phyloP scores from a whole-genome alignment of 2,797 vertebrate genomes.

The Pelodytes ibericus region DNA sequence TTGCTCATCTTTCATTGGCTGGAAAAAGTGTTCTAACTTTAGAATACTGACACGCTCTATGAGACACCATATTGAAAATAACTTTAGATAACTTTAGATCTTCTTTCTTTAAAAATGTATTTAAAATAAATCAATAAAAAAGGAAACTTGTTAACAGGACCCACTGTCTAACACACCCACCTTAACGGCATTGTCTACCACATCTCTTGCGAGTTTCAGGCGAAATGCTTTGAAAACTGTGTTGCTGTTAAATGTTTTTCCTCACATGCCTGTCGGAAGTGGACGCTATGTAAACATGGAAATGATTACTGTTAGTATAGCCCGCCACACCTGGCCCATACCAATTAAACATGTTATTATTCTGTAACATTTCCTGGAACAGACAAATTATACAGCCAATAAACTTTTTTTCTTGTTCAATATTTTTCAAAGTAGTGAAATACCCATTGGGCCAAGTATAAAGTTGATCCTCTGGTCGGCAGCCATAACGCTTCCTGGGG shows the following conservation, averaged over 20 bases:
- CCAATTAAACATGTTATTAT: neutral
- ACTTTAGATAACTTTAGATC: no score
- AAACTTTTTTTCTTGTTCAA: no score
- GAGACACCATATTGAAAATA: no score
- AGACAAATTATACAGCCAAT: neutral
- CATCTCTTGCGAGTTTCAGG: constrained; percentile 72
- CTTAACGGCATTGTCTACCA: constrained; percentile 80
- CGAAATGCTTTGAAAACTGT: constrained; percentile 67
- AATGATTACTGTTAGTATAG: neutral
- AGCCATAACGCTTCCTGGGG: no score
- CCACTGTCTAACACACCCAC: no score
- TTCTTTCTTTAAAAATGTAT: no score
- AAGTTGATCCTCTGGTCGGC: no score
- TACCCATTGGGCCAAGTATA: no score
- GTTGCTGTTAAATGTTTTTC: constrained; percentile 54
- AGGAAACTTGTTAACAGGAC: neutral
- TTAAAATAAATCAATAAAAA: constrained; percentile 8
- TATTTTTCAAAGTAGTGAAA: no score
- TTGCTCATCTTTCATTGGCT: no score
- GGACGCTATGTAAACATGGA: constrained; percentile 55
- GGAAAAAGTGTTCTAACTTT: no score
- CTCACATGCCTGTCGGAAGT: constrained; percentile 58
- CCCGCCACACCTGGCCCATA: constrained; percentile 42
- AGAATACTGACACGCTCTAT: no score
- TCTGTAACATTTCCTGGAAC: neutral